Evolutionary conservation across 2,113 vertebrate species (phyloP).

Genomic region (crab-eating macaque (Macaca fascicularis)): DNA sequence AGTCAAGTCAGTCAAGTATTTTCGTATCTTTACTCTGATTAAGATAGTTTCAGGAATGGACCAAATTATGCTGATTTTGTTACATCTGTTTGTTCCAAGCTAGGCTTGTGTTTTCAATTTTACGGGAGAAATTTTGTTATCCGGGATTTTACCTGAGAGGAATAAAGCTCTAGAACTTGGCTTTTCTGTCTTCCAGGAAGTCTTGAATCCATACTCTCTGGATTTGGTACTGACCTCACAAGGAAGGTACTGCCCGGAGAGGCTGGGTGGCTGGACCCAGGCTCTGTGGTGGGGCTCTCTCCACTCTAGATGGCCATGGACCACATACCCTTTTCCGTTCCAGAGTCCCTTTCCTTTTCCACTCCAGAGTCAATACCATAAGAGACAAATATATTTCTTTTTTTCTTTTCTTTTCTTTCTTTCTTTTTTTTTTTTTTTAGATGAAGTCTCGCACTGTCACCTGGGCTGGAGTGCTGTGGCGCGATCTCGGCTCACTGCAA

Average conservation of each 20-base stretch:
- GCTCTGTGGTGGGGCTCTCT: accelerated
- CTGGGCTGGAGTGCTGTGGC: too few relatives aligned
- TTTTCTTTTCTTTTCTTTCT: too few relatives aligned
- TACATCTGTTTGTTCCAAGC: background rate
- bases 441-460: too few relatives aligned
- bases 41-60: background rate
- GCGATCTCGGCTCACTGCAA: too few relatives aligned
- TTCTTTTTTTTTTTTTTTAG: too few relatives aligned
- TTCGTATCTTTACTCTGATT: background rate
- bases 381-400: background rate
- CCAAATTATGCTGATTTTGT: background rate
- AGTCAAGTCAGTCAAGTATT: background rate
- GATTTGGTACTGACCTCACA: background rate
- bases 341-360: background rate
- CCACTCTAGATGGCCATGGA: accelerated
- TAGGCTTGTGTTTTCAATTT: background rate
- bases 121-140: background rate
- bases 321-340: too few relatives aligned
- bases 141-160: background rate
- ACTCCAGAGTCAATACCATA: background rate
- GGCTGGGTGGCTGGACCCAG: accelerated
- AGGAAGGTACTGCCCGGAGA: accelerated
- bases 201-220: background rate
- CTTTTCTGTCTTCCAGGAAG: background rate
- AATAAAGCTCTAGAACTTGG: background rate